A percentile compares a stretch with the other conserved stretches of the same genome.
Evolutionary conservation across 2,113 vertebrate species (phyloP).

Genomic region (Nycticebus coucang): DNA sequence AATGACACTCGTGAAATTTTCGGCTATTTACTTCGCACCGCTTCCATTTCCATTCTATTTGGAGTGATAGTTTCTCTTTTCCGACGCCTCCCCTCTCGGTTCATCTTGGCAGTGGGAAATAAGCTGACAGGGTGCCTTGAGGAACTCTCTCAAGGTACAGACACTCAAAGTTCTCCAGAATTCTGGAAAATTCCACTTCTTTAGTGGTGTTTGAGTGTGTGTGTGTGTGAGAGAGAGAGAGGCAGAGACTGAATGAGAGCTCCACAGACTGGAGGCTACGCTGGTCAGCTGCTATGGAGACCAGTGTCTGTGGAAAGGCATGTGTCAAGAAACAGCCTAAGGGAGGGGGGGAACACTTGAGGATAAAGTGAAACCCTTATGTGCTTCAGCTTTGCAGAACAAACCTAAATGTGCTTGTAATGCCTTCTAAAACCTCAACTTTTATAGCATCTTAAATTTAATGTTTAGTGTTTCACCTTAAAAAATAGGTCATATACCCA

Average conservation of each 20-base stretch:
- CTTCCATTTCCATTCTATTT: constrained; percentile 70
- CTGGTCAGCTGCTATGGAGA: constrained; percentile 43
- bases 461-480: constrained; percentile 2
- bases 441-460: constrained; percentile 11
- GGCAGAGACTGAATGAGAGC: neutral
- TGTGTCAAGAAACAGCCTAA: constrained; percentile 36
- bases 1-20: constrained; percentile 74
- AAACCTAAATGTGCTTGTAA: neutral
- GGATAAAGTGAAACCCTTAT: neutral
- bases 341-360: neutral
- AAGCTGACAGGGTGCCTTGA: constrained; percentile 55
- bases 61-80: constrained; percentile 71
- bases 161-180: constrained; percentile 39
- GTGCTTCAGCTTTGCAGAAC: neutral
- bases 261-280: neutral
- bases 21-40: constrained; percentile 70
- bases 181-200: constrained; percentile 63
- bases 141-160: constrained; percentile 40
- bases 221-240: neutral
- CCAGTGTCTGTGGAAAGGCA: neutral
- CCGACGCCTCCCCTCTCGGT: neutral
- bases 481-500: neutral
- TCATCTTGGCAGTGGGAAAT: constrained; percentile 59
- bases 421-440: constrained; percentile 19
- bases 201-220: neutral